Conservation (phyloP, 2,888 invertebrate genomes). For the Cremastinae sp. region DNA sequence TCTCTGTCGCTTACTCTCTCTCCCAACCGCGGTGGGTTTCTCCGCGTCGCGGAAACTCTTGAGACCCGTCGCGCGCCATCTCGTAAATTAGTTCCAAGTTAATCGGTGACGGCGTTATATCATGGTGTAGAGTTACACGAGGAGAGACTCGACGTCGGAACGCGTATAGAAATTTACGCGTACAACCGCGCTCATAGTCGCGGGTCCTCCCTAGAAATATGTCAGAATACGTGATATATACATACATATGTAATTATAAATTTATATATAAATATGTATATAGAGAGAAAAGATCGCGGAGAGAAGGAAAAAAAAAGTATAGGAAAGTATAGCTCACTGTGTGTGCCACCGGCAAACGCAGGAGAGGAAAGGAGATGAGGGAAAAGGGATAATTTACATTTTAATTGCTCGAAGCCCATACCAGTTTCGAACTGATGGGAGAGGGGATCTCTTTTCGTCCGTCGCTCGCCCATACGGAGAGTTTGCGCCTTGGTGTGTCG, state of each 20-base stretch:
- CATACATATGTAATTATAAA: not conserved
- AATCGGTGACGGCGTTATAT: conserved; percentile 72
- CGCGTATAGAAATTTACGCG: conserved; percentile 5
- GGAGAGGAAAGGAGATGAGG: conserved; percentile 47
- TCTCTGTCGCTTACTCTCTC: not conserved
- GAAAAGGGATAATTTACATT: conserved; percentile 77
- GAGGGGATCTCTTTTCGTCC: conserved; percentile 40
- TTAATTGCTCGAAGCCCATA: conserved; percentile 73
- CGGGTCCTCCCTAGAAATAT: not conserved
- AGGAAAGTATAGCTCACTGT: conserved; percentile 31
- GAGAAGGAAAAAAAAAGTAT: conserved; percentile 31
- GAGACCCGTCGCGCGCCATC: conserved; percentile 51
- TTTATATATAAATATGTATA: conserved; percentile 38
- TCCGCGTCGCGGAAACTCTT: too few species aligned
- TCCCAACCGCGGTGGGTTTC: not conserved
- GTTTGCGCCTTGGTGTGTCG: conserved; percentile 45
- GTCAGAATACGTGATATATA: conserved; percentile 1
- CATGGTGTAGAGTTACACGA: conserved; percentile 64
- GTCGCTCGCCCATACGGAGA: conserved; percentile 55
- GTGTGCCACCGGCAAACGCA: conserved; percentile 44
- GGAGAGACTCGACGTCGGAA: conserved; percentile 39
- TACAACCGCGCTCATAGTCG: not conserved
- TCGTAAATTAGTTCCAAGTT: conserved; percentile 75
- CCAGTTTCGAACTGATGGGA: conserved; percentile 31
- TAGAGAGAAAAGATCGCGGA: conserved; percentile 44